These are phyloP conservation scores for Eurytoma adleriae DNA, from an alignment of 2,888 invertebrate species.

Conservation along the genomic window DNA sequence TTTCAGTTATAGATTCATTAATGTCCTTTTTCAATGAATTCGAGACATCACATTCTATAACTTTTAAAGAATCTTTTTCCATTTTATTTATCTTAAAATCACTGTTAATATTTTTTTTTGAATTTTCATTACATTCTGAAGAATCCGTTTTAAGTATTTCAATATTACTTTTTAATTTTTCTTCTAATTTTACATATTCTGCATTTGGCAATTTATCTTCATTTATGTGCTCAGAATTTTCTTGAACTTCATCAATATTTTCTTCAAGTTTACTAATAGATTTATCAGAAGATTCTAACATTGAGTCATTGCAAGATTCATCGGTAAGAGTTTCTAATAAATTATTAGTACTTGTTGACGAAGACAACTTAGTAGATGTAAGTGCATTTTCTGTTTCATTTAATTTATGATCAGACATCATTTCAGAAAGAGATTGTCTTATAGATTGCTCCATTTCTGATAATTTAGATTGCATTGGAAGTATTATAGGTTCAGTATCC, in stretches of 20 bases:
- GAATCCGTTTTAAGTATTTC: background rate
- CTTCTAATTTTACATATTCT: background rate
- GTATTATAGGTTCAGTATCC: constrained; percentile 61
- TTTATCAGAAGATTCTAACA: background rate
- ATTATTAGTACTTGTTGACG: constrained; percentile 36
- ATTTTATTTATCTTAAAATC: background rate
- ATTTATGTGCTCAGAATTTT: background rate
- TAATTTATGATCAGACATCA: constrained; percentile 64
- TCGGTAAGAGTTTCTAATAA: constrained; percentile 51
- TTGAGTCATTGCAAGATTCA: constrained; percentile 32
- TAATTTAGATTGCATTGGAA: constrained; percentile 63
- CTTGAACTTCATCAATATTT: constrained; percentile 23
- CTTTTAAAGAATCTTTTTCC: background rate
- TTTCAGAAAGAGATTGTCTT: constrained; percentile 66
- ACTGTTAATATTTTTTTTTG: constrained; percentile 1
- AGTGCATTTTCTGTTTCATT: constrained; percentile 25
- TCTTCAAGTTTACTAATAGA: constrained; percentile 1
- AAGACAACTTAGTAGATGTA: constrained; percentile 9
- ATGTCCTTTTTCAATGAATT: background rate
- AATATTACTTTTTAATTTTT: constrained; percentile 8
- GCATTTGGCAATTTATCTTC: background rate
- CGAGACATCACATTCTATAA: background rate
- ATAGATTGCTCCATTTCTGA: constrained; percentile 69
- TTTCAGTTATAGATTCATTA: background rate
- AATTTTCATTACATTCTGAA: constrained; percentile 10